phyloP scores from a whole-genome alignment of 1,140 invertebrate species.

The Teleogryllus occipitalis region DNA sequence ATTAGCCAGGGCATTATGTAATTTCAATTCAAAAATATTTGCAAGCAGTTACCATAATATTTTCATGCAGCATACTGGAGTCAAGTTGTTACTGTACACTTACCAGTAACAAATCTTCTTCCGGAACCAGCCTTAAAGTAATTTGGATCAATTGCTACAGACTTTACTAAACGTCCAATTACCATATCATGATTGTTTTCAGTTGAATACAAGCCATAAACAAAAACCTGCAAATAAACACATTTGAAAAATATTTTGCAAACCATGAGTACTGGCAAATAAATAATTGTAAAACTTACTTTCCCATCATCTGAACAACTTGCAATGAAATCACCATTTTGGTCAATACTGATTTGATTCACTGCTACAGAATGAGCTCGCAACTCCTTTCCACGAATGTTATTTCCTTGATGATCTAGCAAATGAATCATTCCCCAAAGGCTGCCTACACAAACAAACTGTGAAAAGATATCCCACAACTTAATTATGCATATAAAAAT shows the following conservation, averaged over 20 bases:
- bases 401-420: conserved; percentile 88
- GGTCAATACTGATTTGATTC: conserved; percentile 90
- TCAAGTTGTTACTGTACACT: conserved; percentile 23
- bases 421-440: conserved; percentile 84
- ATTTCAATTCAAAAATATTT: too few species aligned
- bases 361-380: conserved; percentile 78
- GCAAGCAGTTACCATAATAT: too few species aligned
- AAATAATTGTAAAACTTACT: conserved; percentile 40
- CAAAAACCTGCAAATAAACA: conserved; percentile 36
- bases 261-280: background rate
- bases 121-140: conserved; percentile 68
- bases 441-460: conserved; percentile 89
- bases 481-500: background rate
- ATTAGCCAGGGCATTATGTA: too few species aligned
- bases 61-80: background rate
- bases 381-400: conserved; percentile 60
- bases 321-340: conserved; percentile 83
- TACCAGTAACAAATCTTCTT: conserved; percentile 75
- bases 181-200: conserved; percentile 74
- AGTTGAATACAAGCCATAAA: conserved; percentile 70
- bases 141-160: conserved; percentile 80
- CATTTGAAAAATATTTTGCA: conserved; percentile 16
- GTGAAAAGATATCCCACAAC: conserved; percentile 28
- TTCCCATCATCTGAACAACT: conserved; percentile 93
- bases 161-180: conserved; percentile 75